A percentile compares a stretch with the other conserved stretches of the same genome.
Evolutionary conservation across 2,888 invertebrate genomes (phyloP).

Genomic region (Listrodromus nycthemerus): DNA sequence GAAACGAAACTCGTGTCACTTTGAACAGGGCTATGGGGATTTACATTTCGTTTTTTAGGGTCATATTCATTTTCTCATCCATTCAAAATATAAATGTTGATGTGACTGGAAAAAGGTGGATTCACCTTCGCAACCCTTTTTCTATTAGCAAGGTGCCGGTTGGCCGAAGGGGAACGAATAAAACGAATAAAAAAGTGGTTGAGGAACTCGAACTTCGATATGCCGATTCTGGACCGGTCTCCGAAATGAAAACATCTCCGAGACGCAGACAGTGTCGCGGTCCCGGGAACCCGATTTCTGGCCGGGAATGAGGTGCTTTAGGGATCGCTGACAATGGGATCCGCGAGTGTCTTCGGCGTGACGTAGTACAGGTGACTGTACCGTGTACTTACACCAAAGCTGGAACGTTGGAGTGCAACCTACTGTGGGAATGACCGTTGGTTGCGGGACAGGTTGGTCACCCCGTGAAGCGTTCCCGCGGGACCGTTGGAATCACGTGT

Average conservation of each 20-base stretch:
- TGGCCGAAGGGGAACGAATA: neutral
- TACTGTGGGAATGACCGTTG: conserved; percentile 72
- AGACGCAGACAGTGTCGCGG: conserved; percentile 1
- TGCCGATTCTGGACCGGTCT: conserved; percentile 16
- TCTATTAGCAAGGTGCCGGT: conserved; percentile 28
- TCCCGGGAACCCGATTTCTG: conserved; percentile 43
- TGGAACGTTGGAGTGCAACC: conserved; percentile 3
- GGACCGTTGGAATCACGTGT: conserved; percentile 61
- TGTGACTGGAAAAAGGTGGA: neutral
- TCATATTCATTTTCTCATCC: neutral
- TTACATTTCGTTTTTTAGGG: neutral
- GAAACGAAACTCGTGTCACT: neutral
- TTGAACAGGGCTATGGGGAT: no score
- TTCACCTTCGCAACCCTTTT: neutral
- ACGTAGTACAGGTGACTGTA: conserved; percentile 50
- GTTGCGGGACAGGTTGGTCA: conserved; percentile 66
- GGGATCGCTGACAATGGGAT: conserved; percentile 77
- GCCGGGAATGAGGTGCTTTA: conserved; percentile 76
- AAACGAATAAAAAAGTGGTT: conserved; percentile 3
- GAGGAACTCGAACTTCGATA: neutral
- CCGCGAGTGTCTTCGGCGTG: conserved; percentile 27
- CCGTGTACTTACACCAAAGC: conserved; percentile 8
- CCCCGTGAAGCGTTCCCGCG: conserved; percentile 48
- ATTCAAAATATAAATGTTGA: neutral
- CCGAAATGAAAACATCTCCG: neutral